A percentile compares a stretch with the other conserved stretches of the same genome.
Conservation (phyloP, 2,888 invertebrate genomes). For the Eueremaeus valkanovi region DNA sequence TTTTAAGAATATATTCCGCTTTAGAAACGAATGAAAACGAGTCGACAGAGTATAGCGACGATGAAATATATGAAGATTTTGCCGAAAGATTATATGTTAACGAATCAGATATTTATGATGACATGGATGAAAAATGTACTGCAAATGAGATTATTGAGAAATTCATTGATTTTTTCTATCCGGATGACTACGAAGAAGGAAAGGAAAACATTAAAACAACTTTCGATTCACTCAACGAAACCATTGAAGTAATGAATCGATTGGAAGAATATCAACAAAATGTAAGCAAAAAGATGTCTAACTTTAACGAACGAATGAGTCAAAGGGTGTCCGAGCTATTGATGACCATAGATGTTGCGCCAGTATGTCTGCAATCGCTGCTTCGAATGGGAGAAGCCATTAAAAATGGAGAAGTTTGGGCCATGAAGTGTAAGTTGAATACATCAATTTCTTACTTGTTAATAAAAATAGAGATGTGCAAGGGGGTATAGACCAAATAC, state of each 20-base stretch:
- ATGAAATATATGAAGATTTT: too few relatives aligned
- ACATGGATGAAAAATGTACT: not conserved
- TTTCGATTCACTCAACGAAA: not conserved
- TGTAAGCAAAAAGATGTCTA: not conserved
- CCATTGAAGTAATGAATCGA: not conserved
- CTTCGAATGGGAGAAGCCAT: not conserved
- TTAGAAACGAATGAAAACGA: too few relatives aligned
- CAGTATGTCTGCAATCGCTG: not conserved
- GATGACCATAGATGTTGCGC: not conserved
- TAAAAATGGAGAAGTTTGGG: not conserved
- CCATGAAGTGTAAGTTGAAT: not conserved
- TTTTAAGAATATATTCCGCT: too few relatives aligned
- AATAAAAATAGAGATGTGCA: too few relatives aligned
- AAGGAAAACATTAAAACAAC: not conserved
- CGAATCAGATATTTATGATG: not conserved
- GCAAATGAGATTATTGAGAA: not conserved
- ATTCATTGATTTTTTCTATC: not conserved
- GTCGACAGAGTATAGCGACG: too few relatives aligned
- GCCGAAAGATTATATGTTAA: too few relatives aligned
- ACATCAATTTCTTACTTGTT: not conserved
- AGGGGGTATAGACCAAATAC: too few relatives aligned
- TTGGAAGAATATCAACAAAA: not conserved
- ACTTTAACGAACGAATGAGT: not conserved
- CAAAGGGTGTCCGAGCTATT: not conserved
- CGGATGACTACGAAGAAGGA: conserved; percentile 8